Percentiles rank a stretch among this genome's conserved stretches.
Evolutionary conservation across 2,113 vertebrate genomes (phyloP).

Genomic region (Phalacrocorax carbo): DNA sequence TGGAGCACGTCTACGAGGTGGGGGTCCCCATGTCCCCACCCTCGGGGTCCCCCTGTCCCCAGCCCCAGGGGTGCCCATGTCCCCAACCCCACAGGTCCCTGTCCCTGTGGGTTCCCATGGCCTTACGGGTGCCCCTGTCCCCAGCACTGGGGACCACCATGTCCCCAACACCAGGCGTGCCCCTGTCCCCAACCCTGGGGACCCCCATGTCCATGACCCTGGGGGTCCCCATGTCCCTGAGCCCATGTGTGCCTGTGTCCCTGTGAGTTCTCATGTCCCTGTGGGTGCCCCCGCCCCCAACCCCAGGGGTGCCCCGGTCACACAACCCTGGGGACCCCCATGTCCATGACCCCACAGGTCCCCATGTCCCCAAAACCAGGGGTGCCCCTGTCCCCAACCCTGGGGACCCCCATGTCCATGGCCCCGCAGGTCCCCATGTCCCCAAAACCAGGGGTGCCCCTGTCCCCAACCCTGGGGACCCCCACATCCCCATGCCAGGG

Average conservation of each 20-base stretch:
- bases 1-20: constrained; percentile 91
- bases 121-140: background rate
- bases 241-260: too few species aligned
- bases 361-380: too few species aligned
- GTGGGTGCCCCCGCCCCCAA: background rate
- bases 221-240: background rate
- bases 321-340: too few species aligned
- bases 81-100: background rate
- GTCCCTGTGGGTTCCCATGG: background rate
- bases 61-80: fast-evolving
- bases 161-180: background rate
- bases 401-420: too few species aligned
- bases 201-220: background rate
- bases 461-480: too few species aligned
- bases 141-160: background rate
- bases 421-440: too few species aligned
- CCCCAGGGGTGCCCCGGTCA: too few species aligned
- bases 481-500: too few species aligned
- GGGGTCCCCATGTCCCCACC: background rate
- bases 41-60: background rate
- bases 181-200: background rate
- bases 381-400: too few species aligned
- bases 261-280: background rate
- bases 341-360: too few species aligned
- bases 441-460: too few species aligned